Evolutionary conservation across 2,888 invertebrate genomes (phyloP).

Genomic region (Platycheirus rosarum): DNA sequence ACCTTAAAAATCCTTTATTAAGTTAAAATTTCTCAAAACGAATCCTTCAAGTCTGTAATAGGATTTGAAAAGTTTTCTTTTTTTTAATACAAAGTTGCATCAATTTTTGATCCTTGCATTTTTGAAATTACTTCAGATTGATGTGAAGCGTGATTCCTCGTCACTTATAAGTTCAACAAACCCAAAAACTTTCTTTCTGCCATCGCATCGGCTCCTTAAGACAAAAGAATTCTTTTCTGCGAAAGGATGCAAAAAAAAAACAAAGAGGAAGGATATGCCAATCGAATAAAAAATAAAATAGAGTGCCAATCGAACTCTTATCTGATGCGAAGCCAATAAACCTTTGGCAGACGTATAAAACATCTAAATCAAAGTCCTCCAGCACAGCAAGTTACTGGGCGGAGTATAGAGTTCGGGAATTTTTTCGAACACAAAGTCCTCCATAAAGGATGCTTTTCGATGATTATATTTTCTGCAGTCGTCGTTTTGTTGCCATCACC

Average conservation of each 20-base stretch:
- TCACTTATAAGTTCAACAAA: conserved; percentile 58
- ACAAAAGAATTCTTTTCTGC: conserved; percentile 40
- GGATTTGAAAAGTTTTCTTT: too few species aligned
- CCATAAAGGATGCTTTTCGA: conserved; percentile 24
- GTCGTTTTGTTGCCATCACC: conserved; percentile 22
- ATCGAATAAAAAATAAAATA: conserved; percentile 50
- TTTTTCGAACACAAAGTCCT: conserved; percentile 17
- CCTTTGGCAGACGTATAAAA: conserved; percentile 73
- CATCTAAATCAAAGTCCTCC: conserved; percentile 71
- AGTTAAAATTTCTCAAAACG: too few species aligned
- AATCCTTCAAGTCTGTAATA: too few species aligned
- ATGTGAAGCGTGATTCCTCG: conserved; percentile 37
- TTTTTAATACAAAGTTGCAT: too few species aligned
- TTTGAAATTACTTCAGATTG: conserved; percentile 13
- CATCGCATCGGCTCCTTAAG: conserved; percentile 25
- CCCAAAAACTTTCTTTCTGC: conserved; percentile 44
- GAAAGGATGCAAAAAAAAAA: conserved; percentile 55
- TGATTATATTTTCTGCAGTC: conserved; percentile 48
- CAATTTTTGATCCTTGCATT: background rate
- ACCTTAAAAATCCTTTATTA: too few species aligned
- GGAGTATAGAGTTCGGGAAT: conserved; percentile 29
- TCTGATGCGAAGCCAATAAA: conserved; percentile 74
- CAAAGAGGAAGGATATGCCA: conserved; percentile 33
- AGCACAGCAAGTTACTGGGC: conserved; percentile 45
- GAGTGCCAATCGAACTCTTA: conserved; percentile 74